phyloP scores from a whole-genome alignment of 2,113 vertebrate species.

The Hippopotamus amphibius region DNA sequence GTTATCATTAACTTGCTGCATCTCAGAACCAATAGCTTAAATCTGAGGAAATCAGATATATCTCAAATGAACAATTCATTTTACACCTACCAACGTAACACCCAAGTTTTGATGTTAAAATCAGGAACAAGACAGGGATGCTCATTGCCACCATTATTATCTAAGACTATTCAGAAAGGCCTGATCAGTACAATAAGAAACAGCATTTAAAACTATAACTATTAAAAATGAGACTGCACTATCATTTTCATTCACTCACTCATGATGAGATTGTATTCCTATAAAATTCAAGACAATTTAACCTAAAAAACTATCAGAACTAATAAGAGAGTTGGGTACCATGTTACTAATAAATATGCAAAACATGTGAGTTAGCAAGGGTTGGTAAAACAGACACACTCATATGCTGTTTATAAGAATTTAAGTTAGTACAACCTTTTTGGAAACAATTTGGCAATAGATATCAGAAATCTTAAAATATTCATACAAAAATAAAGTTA shows the following conservation, averaged over 20 bases:
- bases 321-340: background rate
- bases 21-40: constrained; percentile 16
- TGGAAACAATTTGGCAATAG: background rate
- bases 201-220: background rate
- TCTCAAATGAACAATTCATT: background rate
- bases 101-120: constrained; percentile 1
- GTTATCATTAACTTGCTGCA: background rate
- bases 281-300: constrained; percentile 24
- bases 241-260: background rate
- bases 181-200: background rate
- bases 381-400: background rate
- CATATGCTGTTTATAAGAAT: background rate
- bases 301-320: constrained; percentile 24
- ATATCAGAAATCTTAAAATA: background rate
- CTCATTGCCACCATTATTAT: background rate
- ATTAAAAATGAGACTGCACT: constrained; percentile 30
- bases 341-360: constrained; percentile 3
- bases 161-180: background rate
- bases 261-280: background rate
- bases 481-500: background rate
- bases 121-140: background rate
- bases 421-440: background rate
- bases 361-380: background rate
- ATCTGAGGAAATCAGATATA: background rate
- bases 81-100: background rate